Evolutionary conservation across 2,888 invertebrate species (phyloP).

Genomic region (Lamellibrachia satsuma): DNA sequence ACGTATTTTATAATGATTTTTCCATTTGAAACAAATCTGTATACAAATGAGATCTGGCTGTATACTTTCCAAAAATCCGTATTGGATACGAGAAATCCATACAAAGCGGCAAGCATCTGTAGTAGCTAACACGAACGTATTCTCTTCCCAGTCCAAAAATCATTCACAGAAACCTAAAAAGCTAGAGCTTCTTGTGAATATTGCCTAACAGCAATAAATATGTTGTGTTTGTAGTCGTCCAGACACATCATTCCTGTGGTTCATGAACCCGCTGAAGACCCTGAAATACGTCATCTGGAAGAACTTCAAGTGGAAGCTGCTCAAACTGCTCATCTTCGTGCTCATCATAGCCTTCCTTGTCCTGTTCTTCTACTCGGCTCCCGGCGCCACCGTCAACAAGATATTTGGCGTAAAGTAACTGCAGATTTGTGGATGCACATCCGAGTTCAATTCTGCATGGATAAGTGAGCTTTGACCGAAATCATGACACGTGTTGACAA

Average conservation of each 20-base stretch:
- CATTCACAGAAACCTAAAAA: too few relatives aligned
- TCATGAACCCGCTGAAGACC: slow-evolving; percentile 44
- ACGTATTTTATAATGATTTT: too few relatives aligned
- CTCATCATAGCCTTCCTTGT: slow-evolving; percentile 38
- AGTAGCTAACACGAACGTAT: too few relatives aligned
- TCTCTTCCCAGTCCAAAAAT: too few relatives aligned
- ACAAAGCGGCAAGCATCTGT: too few relatives aligned
- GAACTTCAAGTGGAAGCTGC: slow-evolving; percentile 44
- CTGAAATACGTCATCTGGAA: slow-evolving; percentile 44
- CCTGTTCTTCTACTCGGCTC: slow-evolving; percentile 42
- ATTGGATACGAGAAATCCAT: too few relatives aligned
- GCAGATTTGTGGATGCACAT: background rate
- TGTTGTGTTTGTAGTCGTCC: slow-evolving; percentile 39
- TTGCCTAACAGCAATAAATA: background rate
- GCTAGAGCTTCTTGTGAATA: background rate
- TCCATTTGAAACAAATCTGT: too few relatives aligned
- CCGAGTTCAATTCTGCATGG: background rate
- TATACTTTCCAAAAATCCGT: too few relatives aligned
- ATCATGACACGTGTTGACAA: background rate
- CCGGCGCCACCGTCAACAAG: slow-evolving; percentile 37
- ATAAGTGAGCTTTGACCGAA: background rate
- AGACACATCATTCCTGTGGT: slow-evolving; percentile 46
- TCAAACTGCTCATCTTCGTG: slow-evolving; percentile 39
- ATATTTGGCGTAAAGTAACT: slow-evolving; percentile 31
- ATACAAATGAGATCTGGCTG: too few relatives aligned